Evolutionary conservation across 2,113 vertebrate genomes (phyloP).

Genomic region (Spheniscus mendiculus): DNA sequence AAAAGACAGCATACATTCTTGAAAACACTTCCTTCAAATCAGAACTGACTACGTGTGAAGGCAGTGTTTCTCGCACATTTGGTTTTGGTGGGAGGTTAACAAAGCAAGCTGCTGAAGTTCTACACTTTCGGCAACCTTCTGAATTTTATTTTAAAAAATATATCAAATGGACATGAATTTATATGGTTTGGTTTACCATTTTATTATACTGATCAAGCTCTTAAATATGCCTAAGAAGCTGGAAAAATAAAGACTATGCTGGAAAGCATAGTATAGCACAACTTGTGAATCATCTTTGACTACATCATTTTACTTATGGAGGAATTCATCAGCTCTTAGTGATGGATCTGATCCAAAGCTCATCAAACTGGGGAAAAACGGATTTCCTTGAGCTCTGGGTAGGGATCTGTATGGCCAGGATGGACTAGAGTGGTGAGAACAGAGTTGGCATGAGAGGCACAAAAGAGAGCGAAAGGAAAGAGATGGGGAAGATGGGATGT

Average conservation of each 20-base stretch:
- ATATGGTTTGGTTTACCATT: not conserved
- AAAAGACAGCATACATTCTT: not conserved
- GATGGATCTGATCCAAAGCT: not conserved
- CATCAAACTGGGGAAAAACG: not conserved
- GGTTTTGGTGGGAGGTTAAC: not conserved
- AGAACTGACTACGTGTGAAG: not conserved
- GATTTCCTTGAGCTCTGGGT: not conserved
- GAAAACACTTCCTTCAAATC: conserved; percentile 39
- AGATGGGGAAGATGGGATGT: not conserved
- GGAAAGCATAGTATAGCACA: not conserved
- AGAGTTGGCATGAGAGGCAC: not conserved
- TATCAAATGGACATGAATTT: not conserved
- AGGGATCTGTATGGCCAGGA: not conserved
- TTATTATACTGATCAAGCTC: not conserved
- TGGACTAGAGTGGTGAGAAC: not conserved
- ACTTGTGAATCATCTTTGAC: not conserved
- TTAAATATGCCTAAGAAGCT: not conserved
- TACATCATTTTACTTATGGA: not conserved
- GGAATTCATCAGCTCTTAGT: not conserved
- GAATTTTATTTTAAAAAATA: not conserved
- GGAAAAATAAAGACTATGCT: not conserved
- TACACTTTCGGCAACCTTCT: not conserved
- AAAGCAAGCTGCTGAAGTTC: not conserved
- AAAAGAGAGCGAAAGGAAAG: not conserved
- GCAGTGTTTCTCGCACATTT: not conserved